Base-by-base conservation (phyloP, 2,888 invertebrate genomes). In the Athripsodes cinereus region DNA sequence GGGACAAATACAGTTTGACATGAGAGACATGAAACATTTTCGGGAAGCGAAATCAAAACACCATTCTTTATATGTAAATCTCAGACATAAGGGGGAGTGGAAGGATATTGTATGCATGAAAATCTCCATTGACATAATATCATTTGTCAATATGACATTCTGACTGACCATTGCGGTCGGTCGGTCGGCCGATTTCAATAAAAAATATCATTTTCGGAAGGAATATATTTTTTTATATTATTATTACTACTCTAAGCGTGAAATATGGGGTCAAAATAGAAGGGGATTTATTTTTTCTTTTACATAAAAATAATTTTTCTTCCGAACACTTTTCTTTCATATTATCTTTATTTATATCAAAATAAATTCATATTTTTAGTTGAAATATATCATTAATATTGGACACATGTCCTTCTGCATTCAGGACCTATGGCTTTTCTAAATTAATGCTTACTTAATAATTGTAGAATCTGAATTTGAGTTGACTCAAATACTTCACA, bases 71-170 rank as follows among this genome's bases (percentile, higher is more conserved):
- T 40, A 40, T 40, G 40, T 13, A 40, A 40, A 40, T 40, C 26
- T 26, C 26, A 26, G 26, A 26, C 26, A 10, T 10, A 26, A 6
- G 10, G 10, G 10, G 26, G 3, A 10, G 26, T 3, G 26, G 26
- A 26, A 10, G 10, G 10, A 26, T 3, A 26, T 26, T 26, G 26
- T 26, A 40, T 40, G 40, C n/a, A n/a, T n/a, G 40, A 16, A 40
- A 40, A 40, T 40, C 40, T n/a, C 5, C 40, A 16, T 40, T 40
- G 40, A 40, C 40, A 40, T 16, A 40, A 40, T 40, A 40, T 40
- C 40, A 40, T 40, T 56, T 44, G 48, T 48, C 48, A 48, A 48
- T 48, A 16, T 21, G 48, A 8, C 19, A 6, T 48, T 13, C 21
- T 44, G 48, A 19, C 21, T 48, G 48, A 48, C 48, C 48, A 21